These are phyloP conservation scores for Danio jaintianensis DNA, from an alignment of 2,797 vertebrate genomes.

Conservation along the genomic window DNA sequence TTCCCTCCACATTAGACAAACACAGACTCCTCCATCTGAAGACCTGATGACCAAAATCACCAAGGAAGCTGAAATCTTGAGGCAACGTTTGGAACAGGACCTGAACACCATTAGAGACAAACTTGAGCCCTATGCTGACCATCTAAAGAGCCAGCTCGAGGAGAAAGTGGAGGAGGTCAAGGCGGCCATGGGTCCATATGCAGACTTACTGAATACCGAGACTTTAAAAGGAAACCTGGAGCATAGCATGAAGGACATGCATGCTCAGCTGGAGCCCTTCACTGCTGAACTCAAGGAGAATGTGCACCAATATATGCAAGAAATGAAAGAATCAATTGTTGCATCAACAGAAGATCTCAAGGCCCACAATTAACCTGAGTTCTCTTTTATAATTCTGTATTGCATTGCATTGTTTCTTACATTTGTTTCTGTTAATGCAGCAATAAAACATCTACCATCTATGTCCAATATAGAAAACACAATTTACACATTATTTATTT, in stretches of 20 bases:
- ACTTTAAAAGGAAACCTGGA: no score
- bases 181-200: conserved; percentile 52
- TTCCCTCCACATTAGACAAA: neutral
- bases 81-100: conserved; percentile 10
- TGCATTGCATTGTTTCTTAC: neutral
- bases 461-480: neutral
- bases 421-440: neutral
- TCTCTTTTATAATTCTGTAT: neutral
- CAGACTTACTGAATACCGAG: conserved; percentile 40
- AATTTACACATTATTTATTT: neutral
- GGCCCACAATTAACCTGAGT: conserved; percentile 17
- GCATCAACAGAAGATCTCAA: conserved; percentile 61
- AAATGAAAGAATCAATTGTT: conserved; percentile 56
- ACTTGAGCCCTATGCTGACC: conserved; percentile 55
- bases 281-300: conserved; percentile 61
- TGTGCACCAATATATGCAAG: conserved; percentile 60
- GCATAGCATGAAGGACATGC: no score
- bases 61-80: neutral
- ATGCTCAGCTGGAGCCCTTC: conserved; percentile 23
- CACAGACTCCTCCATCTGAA: conserved; percentile 45
- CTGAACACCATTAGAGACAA: conserved; percentile 33
- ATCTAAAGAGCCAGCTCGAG: conserved; percentile 52
- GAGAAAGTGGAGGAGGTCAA: conserved; percentile 50
- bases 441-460: neutral
- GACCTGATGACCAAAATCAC: conserved; percentile 55